Conservation (phyloP, 2,888 invertebrate species). For the Trichopoda pennipes region DNA sequence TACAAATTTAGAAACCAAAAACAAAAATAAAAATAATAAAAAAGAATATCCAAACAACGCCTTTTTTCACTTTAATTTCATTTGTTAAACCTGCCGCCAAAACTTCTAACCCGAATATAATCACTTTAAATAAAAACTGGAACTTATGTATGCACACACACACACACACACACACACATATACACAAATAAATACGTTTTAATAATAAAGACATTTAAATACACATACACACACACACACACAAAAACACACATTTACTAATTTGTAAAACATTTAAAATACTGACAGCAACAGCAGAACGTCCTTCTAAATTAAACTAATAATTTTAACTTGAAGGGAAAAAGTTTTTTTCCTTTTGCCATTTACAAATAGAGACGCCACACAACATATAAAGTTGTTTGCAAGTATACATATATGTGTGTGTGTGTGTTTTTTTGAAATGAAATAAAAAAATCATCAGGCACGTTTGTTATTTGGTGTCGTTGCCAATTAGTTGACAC, state of each 20-base stretch:
- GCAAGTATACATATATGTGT: too few species aligned
- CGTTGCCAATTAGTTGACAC: conserved; percentile 80
- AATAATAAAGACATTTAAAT: not conserved
- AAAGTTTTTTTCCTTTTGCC: conserved; percentile 31
- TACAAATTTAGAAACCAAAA: not conserved
- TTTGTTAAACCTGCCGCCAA: conserved; percentile 61
- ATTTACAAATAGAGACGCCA: conserved; percentile 59
- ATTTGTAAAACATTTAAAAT: conserved; percentile 48
- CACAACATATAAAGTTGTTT: conserved; percentile 37
- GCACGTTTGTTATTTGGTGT: conserved; percentile 64
- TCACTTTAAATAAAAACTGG: conserved; percentile 9
- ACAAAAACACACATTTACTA: not conserved
- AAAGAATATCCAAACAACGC: conserved; percentile 60
- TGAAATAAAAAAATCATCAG: conserved; percentile 41
- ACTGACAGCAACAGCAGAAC: conserved; percentile 64
- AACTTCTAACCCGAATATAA: conserved; percentile 52
- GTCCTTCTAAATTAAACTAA: conserved; percentile 59
- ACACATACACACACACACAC: not conserved
- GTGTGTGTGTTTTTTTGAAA: not conserved
- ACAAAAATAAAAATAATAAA: too few species aligned
- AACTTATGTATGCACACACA: not conserved
- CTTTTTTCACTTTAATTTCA: conserved; percentile 67
- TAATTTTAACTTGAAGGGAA: conserved; percentile 43
- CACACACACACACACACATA: not conserved
- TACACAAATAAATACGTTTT: conserved; percentile 7